Evolutionary conservation across 2,113 vertebrate species (phyloP).

Genomic region (Nymphicus hollandicus): DNA sequence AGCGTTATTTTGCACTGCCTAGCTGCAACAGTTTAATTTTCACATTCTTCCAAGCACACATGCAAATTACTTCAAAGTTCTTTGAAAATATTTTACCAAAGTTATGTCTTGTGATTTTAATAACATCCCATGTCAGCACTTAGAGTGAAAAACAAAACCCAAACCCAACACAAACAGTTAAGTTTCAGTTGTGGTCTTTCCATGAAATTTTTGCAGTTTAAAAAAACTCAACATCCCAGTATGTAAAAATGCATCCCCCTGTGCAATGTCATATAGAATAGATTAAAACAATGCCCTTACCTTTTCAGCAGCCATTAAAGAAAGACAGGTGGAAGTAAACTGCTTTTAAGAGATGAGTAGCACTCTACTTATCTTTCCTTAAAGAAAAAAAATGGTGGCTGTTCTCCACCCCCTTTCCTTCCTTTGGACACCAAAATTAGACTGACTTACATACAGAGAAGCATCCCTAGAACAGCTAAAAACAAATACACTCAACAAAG

Average conservation of each 20-base stretch:
- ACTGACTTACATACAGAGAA: neutral
- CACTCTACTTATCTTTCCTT: neutral
- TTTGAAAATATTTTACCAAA: neutral
- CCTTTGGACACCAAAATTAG: neutral
- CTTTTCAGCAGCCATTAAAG: slow-evolving; percentile 18
- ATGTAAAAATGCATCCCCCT: neutral
- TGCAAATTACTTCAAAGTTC: neutral
- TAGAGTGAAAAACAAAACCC: neutral
- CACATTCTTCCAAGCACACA: neutral
- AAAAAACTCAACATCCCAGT: neutral
- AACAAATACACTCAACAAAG: neutral
- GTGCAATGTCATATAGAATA: neutral
- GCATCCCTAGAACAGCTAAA: neutral
- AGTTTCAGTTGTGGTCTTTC: neutral
- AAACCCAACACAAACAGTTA: neutral
- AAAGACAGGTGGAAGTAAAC: neutral
- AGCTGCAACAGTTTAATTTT: neutral
- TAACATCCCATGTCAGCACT: neutral
- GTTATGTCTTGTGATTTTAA: neutral
- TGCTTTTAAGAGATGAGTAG: slow-evolving; percentile 2
- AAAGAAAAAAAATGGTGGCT: neutral
- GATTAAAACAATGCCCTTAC: neutral
- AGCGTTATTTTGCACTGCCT: neutral
- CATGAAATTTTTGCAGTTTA: neutral
- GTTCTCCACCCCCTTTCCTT: slow-evolving; percentile 55